Evolutionary conservation across 2,113 vertebrate genomes (phyloP).

Genomic region (Oryzias woworae): DNA sequence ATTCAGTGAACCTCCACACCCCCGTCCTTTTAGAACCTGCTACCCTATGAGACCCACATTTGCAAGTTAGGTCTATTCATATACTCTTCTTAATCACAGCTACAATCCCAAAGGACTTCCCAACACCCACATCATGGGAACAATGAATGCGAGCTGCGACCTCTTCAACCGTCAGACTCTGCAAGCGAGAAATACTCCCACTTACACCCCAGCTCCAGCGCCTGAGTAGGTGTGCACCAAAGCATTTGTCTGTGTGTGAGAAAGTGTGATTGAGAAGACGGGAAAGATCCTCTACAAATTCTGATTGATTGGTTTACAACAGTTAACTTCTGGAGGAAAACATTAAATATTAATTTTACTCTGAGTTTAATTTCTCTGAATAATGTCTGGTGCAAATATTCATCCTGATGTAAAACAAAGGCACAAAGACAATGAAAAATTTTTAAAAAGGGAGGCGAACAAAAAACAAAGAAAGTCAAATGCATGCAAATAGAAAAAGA

Average conservation of each 20-base stretch:
- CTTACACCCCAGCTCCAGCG: constrained; percentile 12
- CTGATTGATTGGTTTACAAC: background rate
- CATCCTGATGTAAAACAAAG: too few species aligned
- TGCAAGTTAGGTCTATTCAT: constrained; percentile 31
- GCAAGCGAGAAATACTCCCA: constrained; percentile 45
- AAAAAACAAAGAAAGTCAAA: too few species aligned
- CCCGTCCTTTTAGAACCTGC: constrained; percentile 12
- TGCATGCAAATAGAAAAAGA: too few species aligned
- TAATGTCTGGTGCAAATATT: too few species aligned
- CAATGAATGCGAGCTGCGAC: constrained; percentile 35
- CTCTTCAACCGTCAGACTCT: constrained; percentile 36
- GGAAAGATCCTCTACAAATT: background rate
- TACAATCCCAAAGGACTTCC: constrained; percentile 32
- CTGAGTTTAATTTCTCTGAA: too few species aligned
- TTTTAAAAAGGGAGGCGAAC: too few species aligned
- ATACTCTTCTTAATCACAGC: constrained; percentile 25
- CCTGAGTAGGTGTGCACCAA: constrained; percentile 17
- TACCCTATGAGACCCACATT: constrained; percentile 8
- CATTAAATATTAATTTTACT: too few species aligned
- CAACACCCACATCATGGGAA: constrained; percentile 24
- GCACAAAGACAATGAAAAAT: too few species aligned
- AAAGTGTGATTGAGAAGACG: background rate
- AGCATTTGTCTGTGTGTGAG: background rate
- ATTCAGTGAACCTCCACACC: background rate
- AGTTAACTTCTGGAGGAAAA: too few species aligned